Percentiles rank a stretch among this genome's conserved stretches.
Conservation (phyloP, 2,888 invertebrate genomes). For the Dryobotodes eremita region DNA sequence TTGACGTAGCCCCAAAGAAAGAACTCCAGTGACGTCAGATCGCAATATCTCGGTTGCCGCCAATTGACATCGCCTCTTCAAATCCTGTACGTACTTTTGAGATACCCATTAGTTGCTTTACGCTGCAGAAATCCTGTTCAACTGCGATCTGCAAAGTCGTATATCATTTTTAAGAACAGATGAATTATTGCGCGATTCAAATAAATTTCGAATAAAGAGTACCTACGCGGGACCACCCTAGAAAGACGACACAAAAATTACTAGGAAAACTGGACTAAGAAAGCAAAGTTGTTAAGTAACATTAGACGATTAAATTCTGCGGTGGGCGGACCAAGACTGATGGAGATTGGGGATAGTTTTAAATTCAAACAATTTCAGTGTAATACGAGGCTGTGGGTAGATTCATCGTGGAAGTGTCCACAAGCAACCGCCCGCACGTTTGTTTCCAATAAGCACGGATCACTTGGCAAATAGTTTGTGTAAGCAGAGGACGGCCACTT, state of each 20-base stretch:
- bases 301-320: conserved; percentile 45
- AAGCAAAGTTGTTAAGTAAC: conserved; percentile 41
- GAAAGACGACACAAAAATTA: conserved; percentile 25
- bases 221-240: conserved; percentile 9
- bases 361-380: conserved; percentile 53
- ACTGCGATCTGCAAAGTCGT: conserved; percentile 49
- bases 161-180: conserved; percentile 55
- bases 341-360: conserved; percentile 42
- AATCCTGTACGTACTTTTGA: too few species aligned
- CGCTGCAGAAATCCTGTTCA: conserved; percentile 47
- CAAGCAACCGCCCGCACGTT: conserved; percentile 46
- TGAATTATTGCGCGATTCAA: conserved; percentile 53
- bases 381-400: conserved; percentile 34
- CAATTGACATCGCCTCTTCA: too few species aligned
- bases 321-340: conserved; percentile 44
- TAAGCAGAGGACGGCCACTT: conserved; percentile 48
- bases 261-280: conserved; percentile 21
- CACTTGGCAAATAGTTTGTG: conserved; percentile 66
- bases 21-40: too few species aligned
- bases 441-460: conserved; percentile 65
- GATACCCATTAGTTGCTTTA: conserved; percentile 38
- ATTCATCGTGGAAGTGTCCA: conserved; percentile 42
- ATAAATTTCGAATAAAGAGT: conserved; percentile 28
- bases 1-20: too few species aligned
- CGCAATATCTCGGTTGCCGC: too few species aligned